Evolutionary conservation across 2,113 vertebrate genomes (phyloP), one percentile per base, ranked within the genome.

Genomic region (Oncorhynchus masou): DNA sequence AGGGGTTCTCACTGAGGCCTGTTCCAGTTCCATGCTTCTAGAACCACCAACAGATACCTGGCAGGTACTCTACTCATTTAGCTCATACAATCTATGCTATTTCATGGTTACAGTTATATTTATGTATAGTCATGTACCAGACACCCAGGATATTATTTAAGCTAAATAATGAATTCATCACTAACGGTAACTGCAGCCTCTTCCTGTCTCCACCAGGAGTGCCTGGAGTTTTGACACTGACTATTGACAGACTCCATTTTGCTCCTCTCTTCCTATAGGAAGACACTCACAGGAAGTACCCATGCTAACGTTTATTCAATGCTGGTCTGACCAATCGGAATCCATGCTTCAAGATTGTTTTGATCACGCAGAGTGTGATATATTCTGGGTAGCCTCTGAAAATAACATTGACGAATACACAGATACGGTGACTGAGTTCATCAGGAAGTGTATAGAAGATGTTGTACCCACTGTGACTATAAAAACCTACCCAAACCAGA

Each of bases 171-270:
- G 1, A 45, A 24, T 29, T 49, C 8, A 45, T 45, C 39, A 19
- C 20, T 66, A 79, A 74, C n/a, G 16, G 20, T 27, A 24, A 57
- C 4, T 74, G 16, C 3, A 13, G 45, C 24, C n/a, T 39, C 25
- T 45, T 45, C 25, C 76, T 82, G 15, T 68, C 49, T 80, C 71
- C 83, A 24, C 5, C 11, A 94, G 93, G 89, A 45, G 84, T 92
- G 13, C 84, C 91, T 80, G 69, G 79, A 90, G 85, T 74, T 94
- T 93, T 79, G 93, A 93, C 73, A 70, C 78, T 0, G 78, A 91
- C 91, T 39, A 85, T 93, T 22, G 92, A 92, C 83, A 94, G 31
- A 31, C 31, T 31, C 31, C 5, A 34, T 6, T 34, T 34, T 34
- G 31, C 5, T 34, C 31, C 31, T 34, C 31, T 34, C 31, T 34